Percentiles rank a stretch among this genome's conserved stretches.
Evolutionary conservation across 2,888 invertebrate species (phyloP).

Genomic region (Ormyrus pomaceus): DNA sequence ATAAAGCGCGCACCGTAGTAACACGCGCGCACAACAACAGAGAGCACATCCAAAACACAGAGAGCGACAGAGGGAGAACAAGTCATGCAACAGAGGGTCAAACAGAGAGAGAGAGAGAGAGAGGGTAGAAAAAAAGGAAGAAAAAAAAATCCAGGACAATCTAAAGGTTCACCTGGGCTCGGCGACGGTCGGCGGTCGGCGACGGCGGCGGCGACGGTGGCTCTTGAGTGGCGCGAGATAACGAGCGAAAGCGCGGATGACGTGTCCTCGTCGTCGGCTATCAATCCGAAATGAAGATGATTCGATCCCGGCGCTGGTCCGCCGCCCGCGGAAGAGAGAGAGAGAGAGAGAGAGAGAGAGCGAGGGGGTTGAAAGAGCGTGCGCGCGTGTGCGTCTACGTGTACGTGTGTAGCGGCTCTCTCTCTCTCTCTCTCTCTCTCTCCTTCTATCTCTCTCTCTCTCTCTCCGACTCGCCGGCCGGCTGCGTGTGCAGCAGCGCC

Average conservation of each 20-base stretch:
- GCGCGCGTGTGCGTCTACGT: slow-evolving; percentile 31
- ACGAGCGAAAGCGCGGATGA: neutral
- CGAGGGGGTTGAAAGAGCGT: slow-evolving; percentile 39
- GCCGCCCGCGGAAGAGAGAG: slow-evolving; percentile 41
- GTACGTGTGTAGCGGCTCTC: slow-evolving; percentile 28
- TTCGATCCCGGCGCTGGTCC: slow-evolving; percentile 56
- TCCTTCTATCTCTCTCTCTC: slow-evolving; percentile 8
- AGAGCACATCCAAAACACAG: neutral
- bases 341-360: slow-evolving; percentile 50
- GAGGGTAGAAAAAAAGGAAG: neutral
- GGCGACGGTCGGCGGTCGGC: neutral
- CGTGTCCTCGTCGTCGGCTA: slow-evolving; percentile 56
- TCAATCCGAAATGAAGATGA: slow-evolving; percentile 65
- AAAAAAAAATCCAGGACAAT: neutral
- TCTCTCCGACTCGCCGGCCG: neutral
- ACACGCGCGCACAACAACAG: slow-evolving; percentile 41
- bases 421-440: neutral
- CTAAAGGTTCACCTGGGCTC: slow-evolving; percentile 26
- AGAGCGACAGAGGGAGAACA: neutral
- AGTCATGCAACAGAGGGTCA: neutral
- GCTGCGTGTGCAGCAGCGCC: neutral
- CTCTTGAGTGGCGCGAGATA: neutral
- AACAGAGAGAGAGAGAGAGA: neutral
- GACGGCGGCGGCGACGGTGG: neutral
- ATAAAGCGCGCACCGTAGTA: slow-evolving; percentile 26